phyloP scores from a whole-genome alignment of 1,140 invertebrate genomes.

The Bradysia coprophila region DNA sequence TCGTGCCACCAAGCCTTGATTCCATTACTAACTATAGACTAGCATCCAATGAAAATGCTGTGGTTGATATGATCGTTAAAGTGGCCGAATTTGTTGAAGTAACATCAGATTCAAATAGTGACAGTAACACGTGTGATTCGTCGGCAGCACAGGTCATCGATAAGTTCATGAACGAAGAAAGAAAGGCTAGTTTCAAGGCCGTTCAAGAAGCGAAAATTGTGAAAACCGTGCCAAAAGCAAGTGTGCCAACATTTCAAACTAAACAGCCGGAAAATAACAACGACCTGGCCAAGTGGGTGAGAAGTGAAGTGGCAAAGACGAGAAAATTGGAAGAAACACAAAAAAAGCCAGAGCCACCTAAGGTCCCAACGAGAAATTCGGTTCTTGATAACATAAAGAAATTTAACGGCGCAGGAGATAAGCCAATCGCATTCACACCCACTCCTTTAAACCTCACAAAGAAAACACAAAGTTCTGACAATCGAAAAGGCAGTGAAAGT shows the following conservation, averaged over 20 bases:
- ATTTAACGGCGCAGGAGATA: slow-evolving; percentile 13
- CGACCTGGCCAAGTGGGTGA: slow-evolving; percentile 10
- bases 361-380: slow-evolving; percentile 4
- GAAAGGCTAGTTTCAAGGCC: slow-evolving; percentile 22
- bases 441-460: slow-evolving; percentile 2
- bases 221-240: slow-evolving; percentile 3
- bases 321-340: neutral
- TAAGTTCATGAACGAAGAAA: slow-evolving; percentile 24
- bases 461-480: slow-evolving; percentile 5
- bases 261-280: neutral
- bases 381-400: slow-evolving; percentile 20
- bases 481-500: slow-evolving; percentile 5
- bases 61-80: slow-evolving; percentile 23
- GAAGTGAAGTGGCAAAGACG: slow-evolving; percentile 7
- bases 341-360: neutral
- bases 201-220: slow-evolving; percentile 12
- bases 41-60: slow-evolving; percentile 7
- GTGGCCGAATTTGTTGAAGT: slow-evolving; percentile 22
- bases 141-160: slow-evolving; percentile 22
- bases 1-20: neutral
- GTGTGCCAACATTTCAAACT: neutral
- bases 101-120: slow-evolving; percentile 20
- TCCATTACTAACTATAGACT: slow-evolving; percentile 13
- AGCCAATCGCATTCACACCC: slow-evolving; percentile 5
- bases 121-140: slow-evolving; percentile 16